Evolutionary conservation across 35 echinoderm and acorn worm genomes (phyloP).

Genomic region (Apostichopus japonicus): DNA sequence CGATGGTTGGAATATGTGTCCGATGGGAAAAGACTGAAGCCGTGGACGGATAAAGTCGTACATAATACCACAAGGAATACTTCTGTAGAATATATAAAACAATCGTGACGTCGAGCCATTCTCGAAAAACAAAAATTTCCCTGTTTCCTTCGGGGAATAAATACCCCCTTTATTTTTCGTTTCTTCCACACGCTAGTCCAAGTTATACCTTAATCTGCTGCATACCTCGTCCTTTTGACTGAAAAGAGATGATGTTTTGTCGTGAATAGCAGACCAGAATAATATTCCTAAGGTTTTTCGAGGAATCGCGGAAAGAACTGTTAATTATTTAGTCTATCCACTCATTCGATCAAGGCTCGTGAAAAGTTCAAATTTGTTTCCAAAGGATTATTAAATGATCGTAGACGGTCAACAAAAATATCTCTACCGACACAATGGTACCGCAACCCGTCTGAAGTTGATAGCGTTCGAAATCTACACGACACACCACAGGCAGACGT

Average conservation of each 20-base stretch:
- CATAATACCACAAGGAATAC: neutral
- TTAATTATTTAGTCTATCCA: neutral
- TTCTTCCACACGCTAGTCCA: too few relatives aligned
- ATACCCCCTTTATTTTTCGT: too few relatives aligned
- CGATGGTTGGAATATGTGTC: neutral
- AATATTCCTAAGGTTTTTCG: neutral
- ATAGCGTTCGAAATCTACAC: too few relatives aligned
- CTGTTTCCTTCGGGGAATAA: too few relatives aligned
- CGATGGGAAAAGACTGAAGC: constrained; percentile 5
- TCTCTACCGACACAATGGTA: too few relatives aligned
- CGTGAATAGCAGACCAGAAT: too few relatives aligned
- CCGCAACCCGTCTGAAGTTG: too few relatives aligned
- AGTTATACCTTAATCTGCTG: too few relatives aligned
- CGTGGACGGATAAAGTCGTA: neutral
- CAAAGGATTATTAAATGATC: neutral
- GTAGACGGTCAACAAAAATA: neutral
- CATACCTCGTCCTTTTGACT: too few relatives aligned
- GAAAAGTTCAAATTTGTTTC: neutral
- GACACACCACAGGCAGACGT: too few relatives aligned
- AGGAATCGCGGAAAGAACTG: neutral
- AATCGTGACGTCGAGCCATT: neutral
- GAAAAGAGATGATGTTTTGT: too few relatives aligned
- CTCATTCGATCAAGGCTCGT: neutral
- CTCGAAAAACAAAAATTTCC: neutral
- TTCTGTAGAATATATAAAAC: neutral